Conservation (phyloP, 1,140 invertebrate species). For the Aphaenogaster ashmeadi region DNA sequence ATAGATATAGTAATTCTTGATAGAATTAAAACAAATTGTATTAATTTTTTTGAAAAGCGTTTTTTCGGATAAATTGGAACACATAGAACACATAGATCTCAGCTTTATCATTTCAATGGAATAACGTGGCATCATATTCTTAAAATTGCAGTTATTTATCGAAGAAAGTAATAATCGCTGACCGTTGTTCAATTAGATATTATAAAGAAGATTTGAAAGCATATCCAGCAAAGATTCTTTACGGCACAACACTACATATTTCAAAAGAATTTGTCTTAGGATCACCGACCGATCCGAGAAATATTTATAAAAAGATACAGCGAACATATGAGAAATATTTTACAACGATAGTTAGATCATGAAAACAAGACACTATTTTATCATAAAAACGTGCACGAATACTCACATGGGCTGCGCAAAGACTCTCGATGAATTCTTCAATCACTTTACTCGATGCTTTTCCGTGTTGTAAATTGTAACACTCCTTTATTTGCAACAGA, state of each 20-base stretch:
- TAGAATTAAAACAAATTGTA: neutral
- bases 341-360: neutral
- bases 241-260: neutral
- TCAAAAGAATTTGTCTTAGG: too few relatives aligned
- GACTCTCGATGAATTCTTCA: neutral
- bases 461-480: neutral
- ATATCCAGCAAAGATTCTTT: slow-evolving; percentile 9
- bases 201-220: neutral
- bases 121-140: neutral
- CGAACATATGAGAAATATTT: neutral
- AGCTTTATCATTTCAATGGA: neutral
- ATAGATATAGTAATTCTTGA: neutral
- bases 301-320: neutral
- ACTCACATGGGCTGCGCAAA: neutral
- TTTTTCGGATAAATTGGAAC: neutral
- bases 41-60: neutral
- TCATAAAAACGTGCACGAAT: neutral
- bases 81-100: neutral
- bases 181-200: neutral
- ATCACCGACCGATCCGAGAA: neutral
- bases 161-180: neutral
- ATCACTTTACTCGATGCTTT: neutral
- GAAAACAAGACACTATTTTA: neutral
- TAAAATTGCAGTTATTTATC: neutral
- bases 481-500: neutral